Percentiles rank a stretch among this genome's conserved stretches.
Evolutionary conservation across 2,888 invertebrate species (phyloP).

Genomic region (Euplexia lucipara): DNA sequence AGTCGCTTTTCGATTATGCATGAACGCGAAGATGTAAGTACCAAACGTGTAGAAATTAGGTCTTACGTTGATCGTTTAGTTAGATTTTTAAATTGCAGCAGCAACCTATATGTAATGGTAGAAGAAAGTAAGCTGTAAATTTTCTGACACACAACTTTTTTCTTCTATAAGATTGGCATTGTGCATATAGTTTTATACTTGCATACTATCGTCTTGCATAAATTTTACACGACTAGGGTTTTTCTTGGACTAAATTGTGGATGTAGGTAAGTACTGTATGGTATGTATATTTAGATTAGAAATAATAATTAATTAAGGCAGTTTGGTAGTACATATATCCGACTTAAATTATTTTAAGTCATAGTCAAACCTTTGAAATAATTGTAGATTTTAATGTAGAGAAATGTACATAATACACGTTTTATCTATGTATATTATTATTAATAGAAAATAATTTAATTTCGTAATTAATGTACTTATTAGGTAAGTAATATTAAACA

Average conservation of each 20-base stretch:
- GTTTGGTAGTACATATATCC: background rate
- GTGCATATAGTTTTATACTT: no score
- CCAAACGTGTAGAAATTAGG: background rate
- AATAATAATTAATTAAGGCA: slow-evolving; percentile 1
- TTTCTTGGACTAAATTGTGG: slow-evolving; percentile 2
- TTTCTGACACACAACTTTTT: no score
- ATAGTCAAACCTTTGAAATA: slow-evolving; percentile 39
- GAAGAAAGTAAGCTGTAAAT: no score
- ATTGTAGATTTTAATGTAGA: slow-evolving; percentile 19
- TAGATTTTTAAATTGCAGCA: no score
- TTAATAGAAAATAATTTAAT: background rate
- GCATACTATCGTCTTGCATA: background rate
- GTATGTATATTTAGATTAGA: no score
- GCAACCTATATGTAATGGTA: no score
- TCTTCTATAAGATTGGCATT: no score
- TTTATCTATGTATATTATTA: slow-evolving; percentile 1
- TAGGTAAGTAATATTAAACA: slow-evolving; percentile 16
- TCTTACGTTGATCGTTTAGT: no score
- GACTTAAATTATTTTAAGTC: slow-evolving; percentile 17
- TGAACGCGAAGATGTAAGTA: background rate
- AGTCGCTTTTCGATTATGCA: background rate
- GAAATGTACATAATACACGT: slow-evolving; percentile 27
- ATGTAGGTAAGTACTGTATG: slow-evolving; percentile 2
- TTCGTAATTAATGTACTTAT: background rate
- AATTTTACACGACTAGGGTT: background rate